These are phyloP conservation scores for Lutjanus erythropterus DNA, from an alignment of 2,113 vertebrate genomes.

Conservation along the genomic window DNA sequence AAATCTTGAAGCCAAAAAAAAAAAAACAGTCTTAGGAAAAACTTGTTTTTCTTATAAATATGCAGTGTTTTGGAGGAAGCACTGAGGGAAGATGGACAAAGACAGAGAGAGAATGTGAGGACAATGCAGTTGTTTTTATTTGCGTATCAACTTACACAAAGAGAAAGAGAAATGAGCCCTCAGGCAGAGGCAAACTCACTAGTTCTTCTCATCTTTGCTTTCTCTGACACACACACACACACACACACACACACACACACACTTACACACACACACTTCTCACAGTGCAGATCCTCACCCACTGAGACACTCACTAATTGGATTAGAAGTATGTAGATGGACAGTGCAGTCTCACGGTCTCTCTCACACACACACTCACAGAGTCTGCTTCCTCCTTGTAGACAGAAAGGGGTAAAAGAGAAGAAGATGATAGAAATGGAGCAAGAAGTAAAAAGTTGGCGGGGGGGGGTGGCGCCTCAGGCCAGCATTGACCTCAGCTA, in stretches of 20 bases:
- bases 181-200: background rate
- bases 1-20: no score
- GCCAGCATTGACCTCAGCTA: slow-evolving; percentile 76
- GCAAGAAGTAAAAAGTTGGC: slow-evolving; percentile 9
- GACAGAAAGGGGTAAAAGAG: background rate
- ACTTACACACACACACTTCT: background rate
- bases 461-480: slow-evolving; percentile 41
- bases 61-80: background rate
- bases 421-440: background rate
- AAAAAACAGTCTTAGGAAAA: background rate
- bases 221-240: slow-evolving; percentile 3
- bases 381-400: background rate
- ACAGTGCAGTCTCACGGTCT: slow-evolving; percentile 20
- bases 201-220: background rate
- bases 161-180: slow-evolving; percentile 24
- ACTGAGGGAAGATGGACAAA: background rate
- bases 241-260: slow-evolving; percentile 17
- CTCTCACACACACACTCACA: background rate
- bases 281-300: slow-evolving; percentile 18
- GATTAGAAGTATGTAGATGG: slow-evolving; percentile 55
- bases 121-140: background rate
- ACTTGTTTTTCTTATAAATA: background rate
- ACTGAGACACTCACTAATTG: slow-evolving; percentile 54
- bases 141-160: slow-evolving; percentile 3
- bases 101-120: background rate